Percentiles rank a stretch among this genome's conserved stretches.
Evolutionary conservation across 2,797 vertebrate species (phyloP).

Genomic region (Micropoecilia bifurca): DNA sequence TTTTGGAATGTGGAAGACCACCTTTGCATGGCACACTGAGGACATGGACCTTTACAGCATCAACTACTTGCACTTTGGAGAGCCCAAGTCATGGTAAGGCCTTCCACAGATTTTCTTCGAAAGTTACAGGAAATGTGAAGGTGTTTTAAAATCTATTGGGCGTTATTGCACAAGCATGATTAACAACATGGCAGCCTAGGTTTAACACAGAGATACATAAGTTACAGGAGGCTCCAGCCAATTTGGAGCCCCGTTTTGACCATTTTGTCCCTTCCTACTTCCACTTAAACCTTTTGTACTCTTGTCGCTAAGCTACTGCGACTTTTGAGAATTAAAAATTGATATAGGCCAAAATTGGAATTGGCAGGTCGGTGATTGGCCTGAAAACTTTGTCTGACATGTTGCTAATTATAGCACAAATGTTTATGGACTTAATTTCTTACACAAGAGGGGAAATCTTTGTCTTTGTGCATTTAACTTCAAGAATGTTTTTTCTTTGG

Average conservation of each 20-base stretch:
- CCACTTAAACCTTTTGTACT: background rate
- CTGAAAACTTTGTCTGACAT: background rate
- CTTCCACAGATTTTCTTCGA: background rate
- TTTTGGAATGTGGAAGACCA: conserved; percentile 99
- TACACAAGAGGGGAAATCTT: background rate
- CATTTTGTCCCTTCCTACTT: background rate
- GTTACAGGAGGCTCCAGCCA: background rate
- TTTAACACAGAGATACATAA: background rate
- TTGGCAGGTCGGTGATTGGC: background rate
- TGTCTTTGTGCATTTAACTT: background rate
- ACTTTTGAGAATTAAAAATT: background rate
- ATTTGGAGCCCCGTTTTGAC: background rate
- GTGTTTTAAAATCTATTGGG: background rate
- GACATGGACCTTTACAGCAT: conserved; percentile 99
- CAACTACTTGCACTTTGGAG: conserved; percentile 97
- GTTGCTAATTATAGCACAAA: background rate
- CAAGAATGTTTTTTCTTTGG: background rate
- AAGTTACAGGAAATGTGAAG: background rate
- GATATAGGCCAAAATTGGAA: background rate
- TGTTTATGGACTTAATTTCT: background rate
- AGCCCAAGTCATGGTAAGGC: conserved; percentile 95
- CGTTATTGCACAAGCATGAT: background rate
- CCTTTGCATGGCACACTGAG: conserved; percentile 98
- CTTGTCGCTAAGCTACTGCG: background rate
- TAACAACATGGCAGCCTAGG: background rate